phyloP scores from a whole-genome alignment of 2,113 vertebrate species.

The Coreoperca whiteheadi region DNA sequence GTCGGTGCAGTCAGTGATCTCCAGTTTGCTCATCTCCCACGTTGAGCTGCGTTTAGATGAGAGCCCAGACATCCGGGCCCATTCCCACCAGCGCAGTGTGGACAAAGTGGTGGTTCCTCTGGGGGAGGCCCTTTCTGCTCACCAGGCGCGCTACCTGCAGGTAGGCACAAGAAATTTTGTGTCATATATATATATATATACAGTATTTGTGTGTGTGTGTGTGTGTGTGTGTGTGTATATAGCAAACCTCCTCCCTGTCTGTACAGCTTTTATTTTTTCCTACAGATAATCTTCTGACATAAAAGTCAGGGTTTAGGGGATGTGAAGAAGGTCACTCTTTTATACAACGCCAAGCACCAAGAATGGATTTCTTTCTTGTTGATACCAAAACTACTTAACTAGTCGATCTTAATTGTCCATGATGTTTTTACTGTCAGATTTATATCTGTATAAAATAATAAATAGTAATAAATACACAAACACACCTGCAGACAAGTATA shows the following conservation, averaged over 20 bases:
- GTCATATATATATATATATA: too few relatives aligned
- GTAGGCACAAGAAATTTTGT: conserved; percentile 75
- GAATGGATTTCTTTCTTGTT: background rate
- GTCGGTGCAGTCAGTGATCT: conserved; percentile 97
- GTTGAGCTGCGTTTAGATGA: conserved; percentile 94
- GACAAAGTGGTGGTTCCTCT: conserved; percentile 94
- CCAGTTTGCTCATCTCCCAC: conserved; percentile 93
- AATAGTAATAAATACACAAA: background rate
- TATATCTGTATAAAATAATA: too few relatives aligned
- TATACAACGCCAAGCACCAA: background rate
- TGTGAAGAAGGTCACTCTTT: background rate
- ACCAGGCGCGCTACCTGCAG: conserved; percentile 89
- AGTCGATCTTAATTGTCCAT: background rate
- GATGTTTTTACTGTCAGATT: background rate
- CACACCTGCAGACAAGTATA: background rate
- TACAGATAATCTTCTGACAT: background rate
- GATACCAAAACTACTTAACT: background rate
- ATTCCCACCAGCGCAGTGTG: conserved; percentile 90
- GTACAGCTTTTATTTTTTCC: background rate
- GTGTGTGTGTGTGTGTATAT: too few relatives aligned
- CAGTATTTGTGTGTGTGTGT: too few relatives aligned
- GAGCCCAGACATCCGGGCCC: conserved; percentile 91
- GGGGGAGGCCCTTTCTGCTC: conserved; percentile 85
- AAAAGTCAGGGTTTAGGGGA: background rate
- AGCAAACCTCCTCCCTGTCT: background rate